Evolutionary conservation across 1,140 invertebrate genomes (phyloP), one percentile per base, ranked within the genome.

Genomic region (Andricus grossulariae): DNA sequence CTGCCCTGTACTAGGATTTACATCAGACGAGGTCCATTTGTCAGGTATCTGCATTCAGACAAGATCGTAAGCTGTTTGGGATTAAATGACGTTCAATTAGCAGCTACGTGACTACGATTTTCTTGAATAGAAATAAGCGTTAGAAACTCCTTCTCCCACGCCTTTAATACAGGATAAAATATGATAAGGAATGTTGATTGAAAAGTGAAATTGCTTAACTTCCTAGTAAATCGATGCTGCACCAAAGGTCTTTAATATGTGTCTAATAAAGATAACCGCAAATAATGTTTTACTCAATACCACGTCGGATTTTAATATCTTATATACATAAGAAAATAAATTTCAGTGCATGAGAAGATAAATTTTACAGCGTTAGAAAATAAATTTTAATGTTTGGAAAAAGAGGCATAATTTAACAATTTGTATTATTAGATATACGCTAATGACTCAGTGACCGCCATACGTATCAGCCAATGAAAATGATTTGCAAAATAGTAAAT

Each of bases 161-260:
- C 60, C 60, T 66, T 66, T 66, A 10, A 66, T n/a, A 66, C 25
- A 66, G 57, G 32, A 66, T 66, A 66, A 66, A 66, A 66, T 66
- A 66, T 66, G 32, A 66, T 66, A 66, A 66, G 60, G 60, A 66
- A 66, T 66, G 60, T 66, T 66, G 60, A 66, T 66, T 66, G 60
- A 66, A 66, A 66, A 66, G 60, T 66, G 60, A 66, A 66, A 66
- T 66, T 66, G 60, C 60, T 66, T 66, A 66, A 66, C 60, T 66
- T 66, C 60, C 25, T 66, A 39, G 60, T 66, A 66, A 66, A 66
- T 66, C 60, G 60, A 66, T 66, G 60, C 60, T 66, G 60, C 60
- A 66, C 60, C 60, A 16, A 66, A 32, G 60, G 60, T 66, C 60
- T 66, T 66, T 66, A 66, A 66, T 66, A 66, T 66, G 60, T 66